Conservation (phyloP, 64 coral and sea anemone species). For the Pocillopora verrucosa region DNA sequence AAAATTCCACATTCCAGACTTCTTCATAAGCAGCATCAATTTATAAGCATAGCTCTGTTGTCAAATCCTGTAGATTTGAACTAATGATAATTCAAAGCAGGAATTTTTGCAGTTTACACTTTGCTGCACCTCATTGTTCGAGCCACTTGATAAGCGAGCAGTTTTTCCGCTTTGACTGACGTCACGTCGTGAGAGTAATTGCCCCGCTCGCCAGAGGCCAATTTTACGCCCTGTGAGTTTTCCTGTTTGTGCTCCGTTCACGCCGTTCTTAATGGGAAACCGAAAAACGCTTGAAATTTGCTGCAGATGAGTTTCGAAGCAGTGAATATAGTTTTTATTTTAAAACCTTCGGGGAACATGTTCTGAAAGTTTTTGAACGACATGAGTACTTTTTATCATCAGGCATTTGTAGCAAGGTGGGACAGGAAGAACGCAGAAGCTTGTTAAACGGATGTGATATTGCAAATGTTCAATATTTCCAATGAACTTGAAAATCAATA, state of each 20-base stretch:
- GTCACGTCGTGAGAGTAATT: background rate
- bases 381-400: too few species aligned
- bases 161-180: constrained; percentile 36
- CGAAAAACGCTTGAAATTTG: background rate
- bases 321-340: too few species aligned
- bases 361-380: too few species aligned
- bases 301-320: background rate
- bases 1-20: too few species aligned
- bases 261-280: background rate
- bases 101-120: constrained; percentile 17
- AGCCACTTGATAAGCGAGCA: background rate
- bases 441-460: background rate
- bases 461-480: background rate
- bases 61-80: background rate
- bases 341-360: too few species aligned
- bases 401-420: too few species aligned
- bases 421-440: too few species aligned
- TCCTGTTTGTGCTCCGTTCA: constrained; percentile 7
- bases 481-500: background rate
- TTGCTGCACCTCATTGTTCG: constrained; percentile 9
- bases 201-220: background rate
- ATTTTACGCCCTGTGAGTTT: constrained; percentile 13
- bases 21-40: background rate
- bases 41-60: background rate
- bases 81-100: background rate